These are phyloP conservation scores for Spinus pinus DNA, from an alignment of 2,797 vertebrate genomes.

Conservation along the genomic window DNA sequence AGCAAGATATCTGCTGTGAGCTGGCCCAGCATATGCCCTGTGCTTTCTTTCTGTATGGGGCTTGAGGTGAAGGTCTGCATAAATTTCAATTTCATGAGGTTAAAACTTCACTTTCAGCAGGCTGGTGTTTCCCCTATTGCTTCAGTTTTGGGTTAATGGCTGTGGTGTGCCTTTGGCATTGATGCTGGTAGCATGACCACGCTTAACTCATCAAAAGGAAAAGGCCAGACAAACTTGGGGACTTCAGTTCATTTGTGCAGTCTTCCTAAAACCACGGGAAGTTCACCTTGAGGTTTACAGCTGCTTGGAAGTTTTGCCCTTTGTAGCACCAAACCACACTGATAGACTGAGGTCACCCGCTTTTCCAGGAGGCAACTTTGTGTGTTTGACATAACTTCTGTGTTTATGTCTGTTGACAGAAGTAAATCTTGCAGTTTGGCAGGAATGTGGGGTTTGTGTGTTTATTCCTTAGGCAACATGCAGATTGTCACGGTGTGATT, in stretches of 20 bases:
- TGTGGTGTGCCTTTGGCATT: not conserved
- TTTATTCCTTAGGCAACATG: not conserved
- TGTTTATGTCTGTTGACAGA: not conserved
- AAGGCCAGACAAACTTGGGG: not conserved
- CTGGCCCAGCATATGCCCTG: accelerated
- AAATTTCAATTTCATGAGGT: not conserved
- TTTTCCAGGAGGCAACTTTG: not conserved
- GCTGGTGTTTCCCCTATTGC: not conserved
- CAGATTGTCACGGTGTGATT: not conserved
- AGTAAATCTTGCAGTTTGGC: not conserved
- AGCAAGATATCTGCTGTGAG: not conserved
- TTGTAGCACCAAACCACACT: not conserved
- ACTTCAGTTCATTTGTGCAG: not conserved
- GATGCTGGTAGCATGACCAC: not conserved
- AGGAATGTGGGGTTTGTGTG: not conserved
- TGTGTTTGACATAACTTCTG: not conserved
- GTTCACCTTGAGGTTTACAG: not conserved
- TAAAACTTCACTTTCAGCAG: not conserved
- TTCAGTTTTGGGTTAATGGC: not conserved
- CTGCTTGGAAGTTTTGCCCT: not conserved
- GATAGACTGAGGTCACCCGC: not conserved
- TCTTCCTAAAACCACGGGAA: not conserved
- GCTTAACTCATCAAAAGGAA: not conserved
- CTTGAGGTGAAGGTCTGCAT: not conserved
- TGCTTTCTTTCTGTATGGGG: not conserved